Base-by-base conservation (phyloP, 2,888 invertebrate species). In the Cryptus armator region DNA sequence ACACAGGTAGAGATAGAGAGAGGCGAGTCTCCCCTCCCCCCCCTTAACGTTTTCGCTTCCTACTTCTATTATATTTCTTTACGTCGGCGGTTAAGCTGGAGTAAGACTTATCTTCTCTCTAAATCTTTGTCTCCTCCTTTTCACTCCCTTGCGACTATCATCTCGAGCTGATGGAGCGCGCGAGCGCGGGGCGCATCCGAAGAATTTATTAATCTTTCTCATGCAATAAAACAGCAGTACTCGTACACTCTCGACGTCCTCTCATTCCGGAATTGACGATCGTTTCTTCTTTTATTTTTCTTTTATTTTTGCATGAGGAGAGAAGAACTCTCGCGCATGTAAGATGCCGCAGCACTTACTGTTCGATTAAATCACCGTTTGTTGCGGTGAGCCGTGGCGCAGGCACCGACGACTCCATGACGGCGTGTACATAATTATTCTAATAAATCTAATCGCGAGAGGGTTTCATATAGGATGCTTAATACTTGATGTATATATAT, bases 391-490 rank as follows among this genome's bases (percentile, higher is more conserved):
- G 66, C 14, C 64, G 64, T 51, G 24, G 29, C 56, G 67, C n/a
- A 43, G 59, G 29, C 44, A 32, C n/a, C 70, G 72, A 74, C 84
- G 80, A 56, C 70, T 46, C 37, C 37, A 7, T 37, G 10, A 56
- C 76, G 70, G 64, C 84, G 76, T 72, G 77, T 48, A 88, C 87
- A 89, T 90, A 90, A 90, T 90, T 90, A 89, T 90, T 90, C 90
- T 86, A 90, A 90, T 90, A 90, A 90, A 90, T 90, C 87, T 89
- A 88, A 89, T 89, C 88, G 88, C 89, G 86, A 89, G 88, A 88
- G 37, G 87, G 87, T 86, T 88, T 53, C 64, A 76, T 64, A 37
- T 29, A 62, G 32, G 29, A 14, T 14, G 59, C 29, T 7, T 24
- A 16, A 68, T 24, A n/a, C 37, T n/a, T 68, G 14, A 44, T 16